Evolutionary conservation across 2,888 invertebrate species (phyloP), one percentile per base, ranked within the genome.

Genomic region (Ormyrus rosae): DNA sequence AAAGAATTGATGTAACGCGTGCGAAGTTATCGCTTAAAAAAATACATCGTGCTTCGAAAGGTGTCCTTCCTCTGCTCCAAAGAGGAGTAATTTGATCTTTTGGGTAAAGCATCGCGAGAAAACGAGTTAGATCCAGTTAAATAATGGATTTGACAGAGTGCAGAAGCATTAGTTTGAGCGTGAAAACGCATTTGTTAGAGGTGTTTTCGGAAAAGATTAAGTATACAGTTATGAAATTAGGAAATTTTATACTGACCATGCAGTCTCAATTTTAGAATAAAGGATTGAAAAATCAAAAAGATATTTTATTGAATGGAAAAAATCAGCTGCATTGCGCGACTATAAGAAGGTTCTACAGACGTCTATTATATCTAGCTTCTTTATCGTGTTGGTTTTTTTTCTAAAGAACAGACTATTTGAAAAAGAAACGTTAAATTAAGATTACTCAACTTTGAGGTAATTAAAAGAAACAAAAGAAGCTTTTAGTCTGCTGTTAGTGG

Each of bases 91-190:
- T 72, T 76, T 67, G 56, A 60, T 67, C 11, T 45, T 56, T 61
- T 11, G 34, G n/a, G 56, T 19, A 55, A 58, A 69, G 69, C 53
- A 51, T 64, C 51, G 10, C 50, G 13, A 58, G 5, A 64, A 53
- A 53, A 68, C 46, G 6, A 51, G 60, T 53, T n/a, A 58, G 64
- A 78, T 81, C 70, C 71, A 78, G 75, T 74, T 78, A 78, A 81
- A 81, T 78, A 65, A 78, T 81, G 74, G 73, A 64, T 75, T 78
- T 81, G 58, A 74, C 45, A 67, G 69, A 46, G 81, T 78, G 74
- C 81, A 81, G 45, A 81, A 78, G 81, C 81, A 70, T 55, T 70
- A 78, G 45, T 81, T 81, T 9, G 34, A 78, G 70, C 69, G 72
- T 81, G 73, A 53, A 34, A 61, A 77, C 70, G 70, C 67, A 76